These are phyloP conservation scores for Leuctra nigra DNA, from an alignment of 2,888 invertebrate species.

Conservation along the genomic window DNA sequence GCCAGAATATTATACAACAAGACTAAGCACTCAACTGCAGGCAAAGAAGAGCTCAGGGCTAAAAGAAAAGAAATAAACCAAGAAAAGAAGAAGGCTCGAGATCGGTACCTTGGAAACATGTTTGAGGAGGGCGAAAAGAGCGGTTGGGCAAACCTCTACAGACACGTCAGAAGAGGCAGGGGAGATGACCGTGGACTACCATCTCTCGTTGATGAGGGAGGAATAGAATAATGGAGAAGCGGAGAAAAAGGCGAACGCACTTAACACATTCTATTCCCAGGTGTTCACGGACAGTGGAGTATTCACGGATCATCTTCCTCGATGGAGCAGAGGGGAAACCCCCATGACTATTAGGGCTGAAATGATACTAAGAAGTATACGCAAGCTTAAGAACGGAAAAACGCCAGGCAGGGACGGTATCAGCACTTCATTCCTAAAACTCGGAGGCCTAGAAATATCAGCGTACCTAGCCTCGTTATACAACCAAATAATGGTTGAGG, in stretches of 20 bases:
- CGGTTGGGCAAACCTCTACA: not conserved
- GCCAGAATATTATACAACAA: slow-evolving; percentile 1
- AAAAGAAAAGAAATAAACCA: slow-evolving; percentile 2
- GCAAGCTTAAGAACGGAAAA: not conserved
- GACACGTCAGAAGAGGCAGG: not conserved
- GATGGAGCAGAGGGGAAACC: not conserved
- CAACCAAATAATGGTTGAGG: not conserved
- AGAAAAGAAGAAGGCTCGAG: not conserved
- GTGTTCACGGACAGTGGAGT: not conserved
- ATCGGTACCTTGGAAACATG: not conserved
- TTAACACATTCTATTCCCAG: not conserved
- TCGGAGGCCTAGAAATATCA: not conserved
- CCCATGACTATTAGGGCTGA: not conserved
- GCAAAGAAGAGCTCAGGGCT: not conserved
- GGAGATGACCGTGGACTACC: not conserved
- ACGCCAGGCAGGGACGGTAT: not conserved
- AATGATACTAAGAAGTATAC: not conserved
- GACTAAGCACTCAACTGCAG: not conserved
- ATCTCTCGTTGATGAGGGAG: not conserved
- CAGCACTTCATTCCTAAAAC: not conserved
- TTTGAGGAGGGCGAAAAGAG: not conserved
- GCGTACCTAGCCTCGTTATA: not conserved
- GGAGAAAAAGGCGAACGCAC: slow-evolving; percentile 3
- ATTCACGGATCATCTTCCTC: not conserved
- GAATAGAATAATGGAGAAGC: not conserved